Conservation (phyloP, 2,113 vertebrate genomes). For the Macrotus californicus region DNA sequence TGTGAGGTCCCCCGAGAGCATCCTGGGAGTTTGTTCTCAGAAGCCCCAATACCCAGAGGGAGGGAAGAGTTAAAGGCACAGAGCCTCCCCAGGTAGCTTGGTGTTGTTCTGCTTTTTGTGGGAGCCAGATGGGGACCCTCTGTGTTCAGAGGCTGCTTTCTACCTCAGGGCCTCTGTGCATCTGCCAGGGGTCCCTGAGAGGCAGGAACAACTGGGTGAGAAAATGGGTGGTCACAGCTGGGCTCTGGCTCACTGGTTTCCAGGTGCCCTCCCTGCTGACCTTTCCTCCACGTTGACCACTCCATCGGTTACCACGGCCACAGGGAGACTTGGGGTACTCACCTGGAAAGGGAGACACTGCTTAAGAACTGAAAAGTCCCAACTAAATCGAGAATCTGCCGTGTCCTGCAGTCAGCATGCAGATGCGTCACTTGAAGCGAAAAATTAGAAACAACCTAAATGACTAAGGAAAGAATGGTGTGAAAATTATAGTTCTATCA, state of each 20-base stretch:
- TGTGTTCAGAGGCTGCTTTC: not conserved
- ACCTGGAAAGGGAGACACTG: not conserved
- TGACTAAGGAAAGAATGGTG: not conserved
- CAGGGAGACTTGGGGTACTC: not conserved
- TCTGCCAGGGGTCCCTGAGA: not conserved
- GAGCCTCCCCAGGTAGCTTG: not conserved
- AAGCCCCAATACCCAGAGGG: not conserved
- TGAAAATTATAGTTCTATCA: not conserved
- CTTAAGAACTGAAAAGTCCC: not conserved
- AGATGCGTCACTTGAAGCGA: not conserved
- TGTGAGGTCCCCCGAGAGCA: not conserved
- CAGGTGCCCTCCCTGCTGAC: not conserved
- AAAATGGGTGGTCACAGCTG: not conserved
- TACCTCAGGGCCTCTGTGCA: not conserved
- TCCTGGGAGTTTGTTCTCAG: not conserved
- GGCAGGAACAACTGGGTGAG: not conserved
- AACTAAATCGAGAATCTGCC: not conserved
- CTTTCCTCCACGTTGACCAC: not conserved
- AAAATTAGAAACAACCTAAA: constrained; percentile 19
- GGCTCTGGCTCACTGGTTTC: not conserved
- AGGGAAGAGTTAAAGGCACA: not conserved
- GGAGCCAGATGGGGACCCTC: not conserved
- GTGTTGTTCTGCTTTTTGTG: not conserved
- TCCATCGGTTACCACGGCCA: rapidly evolving
- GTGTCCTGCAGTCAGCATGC: not conserved